Conservation (phyloP, 2,797 vertebrate species). For the Remorina albescens region DNA sequence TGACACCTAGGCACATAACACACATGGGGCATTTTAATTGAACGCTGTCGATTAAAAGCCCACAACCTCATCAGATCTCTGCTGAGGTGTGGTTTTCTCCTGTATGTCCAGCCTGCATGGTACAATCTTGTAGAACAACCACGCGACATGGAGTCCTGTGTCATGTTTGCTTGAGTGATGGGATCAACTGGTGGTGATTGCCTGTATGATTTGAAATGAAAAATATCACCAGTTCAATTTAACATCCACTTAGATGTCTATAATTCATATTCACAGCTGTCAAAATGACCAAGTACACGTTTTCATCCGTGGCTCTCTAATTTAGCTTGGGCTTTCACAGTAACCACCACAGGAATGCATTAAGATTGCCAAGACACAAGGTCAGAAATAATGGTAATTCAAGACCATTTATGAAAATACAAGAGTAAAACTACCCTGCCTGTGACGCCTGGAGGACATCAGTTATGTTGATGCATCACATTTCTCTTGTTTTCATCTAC, state of each 20-base stretch:
- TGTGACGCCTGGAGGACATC: not conserved
- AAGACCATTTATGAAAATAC: not conserved
- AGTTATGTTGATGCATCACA: not conserved
- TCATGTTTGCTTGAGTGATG: constrained; percentile 13
- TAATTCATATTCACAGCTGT: not conserved
- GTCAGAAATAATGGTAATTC: not conserved
- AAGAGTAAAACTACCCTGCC: not conserved
- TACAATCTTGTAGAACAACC: constrained; percentile 30
- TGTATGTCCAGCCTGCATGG: constrained; percentile 13
- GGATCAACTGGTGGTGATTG: constrained; percentile 16
- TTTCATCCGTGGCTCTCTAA: not conserved
- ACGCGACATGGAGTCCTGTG: constrained; percentile 14
- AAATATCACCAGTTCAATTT: not conserved
- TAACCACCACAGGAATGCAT: not conserved
- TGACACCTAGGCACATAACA: constrained; percentile 53
- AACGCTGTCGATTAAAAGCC: constrained; percentile 50
- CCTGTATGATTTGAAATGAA: constrained; percentile 8
- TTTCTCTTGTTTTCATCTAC: constrained; percentile 15
- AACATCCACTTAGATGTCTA: not conserved
- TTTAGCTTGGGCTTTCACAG: not conserved
- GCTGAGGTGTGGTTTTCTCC: constrained; percentile 44
- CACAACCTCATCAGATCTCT: constrained; percentile 8
- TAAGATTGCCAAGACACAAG: not conserved
- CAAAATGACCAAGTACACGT: not conserved
- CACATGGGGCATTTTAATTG: constrained; percentile 64